Evolutionary conservation across 1,140 invertebrate species (phyloP).

Genomic region (Atta colombica): DNA sequence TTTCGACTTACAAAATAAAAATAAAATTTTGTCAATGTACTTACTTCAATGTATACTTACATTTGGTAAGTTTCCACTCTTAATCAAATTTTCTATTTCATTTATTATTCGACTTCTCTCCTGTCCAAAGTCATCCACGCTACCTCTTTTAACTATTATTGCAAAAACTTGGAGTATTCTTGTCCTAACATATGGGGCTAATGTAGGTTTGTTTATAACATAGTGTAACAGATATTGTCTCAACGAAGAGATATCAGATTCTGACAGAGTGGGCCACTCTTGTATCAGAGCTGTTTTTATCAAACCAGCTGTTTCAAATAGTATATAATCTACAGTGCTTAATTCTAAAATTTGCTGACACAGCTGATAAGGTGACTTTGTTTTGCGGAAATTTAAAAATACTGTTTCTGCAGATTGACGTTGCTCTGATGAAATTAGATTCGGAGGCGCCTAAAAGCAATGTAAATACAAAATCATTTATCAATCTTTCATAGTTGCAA

Average conservation of each 20-base stretch:
- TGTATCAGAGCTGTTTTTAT: slow-evolving; percentile 93
- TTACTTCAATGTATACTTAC: slow-evolving; percentile 78
- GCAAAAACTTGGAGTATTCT: slow-evolving; percentile 92
- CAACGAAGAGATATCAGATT: slow-evolving; percentile 90
- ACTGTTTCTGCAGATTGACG: slow-evolving; percentile 92
- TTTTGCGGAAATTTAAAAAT: slow-evolving; percentile 93
- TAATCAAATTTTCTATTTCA: slow-evolving; percentile 91
- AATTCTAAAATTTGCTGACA: slow-evolving; percentile 94
- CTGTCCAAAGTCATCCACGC: slow-evolving; percentile 90
- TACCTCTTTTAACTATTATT: slow-evolving; percentile 94
- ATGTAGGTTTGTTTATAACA: slow-evolving; percentile 89
- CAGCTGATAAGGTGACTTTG: slow-evolving; percentile 92
- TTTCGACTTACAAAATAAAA: not conserved
- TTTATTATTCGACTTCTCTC: slow-evolving; percentile 90
- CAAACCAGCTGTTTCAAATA: slow-evolving; percentile 95
- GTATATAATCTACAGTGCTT: slow-evolving; percentile 92
- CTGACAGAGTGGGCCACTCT: slow-evolving; percentile 92
- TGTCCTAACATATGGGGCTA: slow-evolving; percentile 89
- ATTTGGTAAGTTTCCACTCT: slow-evolving; percentile 88
- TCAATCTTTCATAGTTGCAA: not conserved
- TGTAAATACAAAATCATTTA: not conserved
- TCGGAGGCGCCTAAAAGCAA: slow-evolving; percentile 92
- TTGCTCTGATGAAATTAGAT: slow-evolving; percentile 92
- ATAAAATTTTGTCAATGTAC: not conserved
- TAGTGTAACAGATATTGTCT: slow-evolving; percentile 93